These are phyloP conservation scores for Zygothrica quintamaculata DNA, from an alignment of 2,888 invertebrate species.

Conservation along the genomic window DNA sequence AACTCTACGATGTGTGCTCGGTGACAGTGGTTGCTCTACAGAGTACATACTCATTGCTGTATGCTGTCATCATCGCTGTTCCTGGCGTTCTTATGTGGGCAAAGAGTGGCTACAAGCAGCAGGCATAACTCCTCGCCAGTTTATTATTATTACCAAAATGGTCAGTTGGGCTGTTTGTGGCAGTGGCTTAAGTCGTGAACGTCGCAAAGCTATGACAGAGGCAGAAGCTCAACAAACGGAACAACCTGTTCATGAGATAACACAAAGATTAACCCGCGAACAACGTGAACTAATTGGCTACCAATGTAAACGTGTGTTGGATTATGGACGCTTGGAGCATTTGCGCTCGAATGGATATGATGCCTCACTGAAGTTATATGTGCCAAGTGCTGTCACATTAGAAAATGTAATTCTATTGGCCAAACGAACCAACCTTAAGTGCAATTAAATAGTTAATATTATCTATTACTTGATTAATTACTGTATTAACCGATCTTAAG, in stretches of 20 bases:
- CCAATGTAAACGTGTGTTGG: slow-evolving; percentile 91
- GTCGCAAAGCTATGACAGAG: slow-evolving; percentile 72
- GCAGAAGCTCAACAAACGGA: slow-evolving; percentile 43
- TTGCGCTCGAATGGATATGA: slow-evolving; percentile 87
- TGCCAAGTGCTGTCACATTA: slow-evolving; percentile 87
- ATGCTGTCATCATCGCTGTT: slow-evolving; percentile 96
- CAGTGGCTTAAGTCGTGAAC: slow-evolving; percentile 87
- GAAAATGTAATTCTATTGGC: slow-evolving; percentile 92
- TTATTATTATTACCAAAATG: slow-evolving; percentile 91
- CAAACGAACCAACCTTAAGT: slow-evolving; percentile 17
- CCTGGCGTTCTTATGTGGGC: slow-evolving; percentile 89
- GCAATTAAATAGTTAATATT: slow-evolving; percentile 30
- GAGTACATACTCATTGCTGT: slow-evolving; percentile 91
- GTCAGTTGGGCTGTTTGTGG: slow-evolving; percentile 97
- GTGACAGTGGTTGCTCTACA: slow-evolving; percentile 62
- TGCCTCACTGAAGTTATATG: slow-evolving; percentile 88
- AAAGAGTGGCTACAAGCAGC: slow-evolving; percentile 87
- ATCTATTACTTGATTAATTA: not conserved
- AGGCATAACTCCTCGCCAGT: slow-evolving; percentile 87
- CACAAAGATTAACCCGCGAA: slow-evolving; percentile 76
- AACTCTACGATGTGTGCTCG: slow-evolving; percentile 88
- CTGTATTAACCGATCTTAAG: too few species aligned
- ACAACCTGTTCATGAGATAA: slow-evolving; percentile 28
- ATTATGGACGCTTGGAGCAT: slow-evolving; percentile 89
- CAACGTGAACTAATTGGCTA: slow-evolving; percentile 88